Conservation (phyloP, 2,113 vertebrate genomes). For the cattle (Bos taurus) region ARS-UCD2.0 NC_037343.1:33253001-33253500, state of each 20-base stretch:
- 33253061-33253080: constrained; percentile 95
- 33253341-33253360: constrained; percentile 40
- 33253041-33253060: constrained; percentile 95
- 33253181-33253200: constrained; percentile 84
- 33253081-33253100: constrained; percentile 97
- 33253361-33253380: constrained; percentile 47
- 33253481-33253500: constrained; percentile 48
- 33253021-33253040: constrained; percentile 98
- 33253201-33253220: constrained; percentile 81
- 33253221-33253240: constrained; percentile 70
- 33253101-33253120: constrained; percentile 99
- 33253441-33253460: constrained; percentile 66
- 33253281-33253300: background rate
- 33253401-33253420: constrained; percentile 59
- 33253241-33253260: constrained; percentile 68
- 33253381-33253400: constrained; percentile 52
- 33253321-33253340: background rate
- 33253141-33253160: constrained; percentile 96
- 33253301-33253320: constrained; percentile 68
- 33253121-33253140: constrained; percentile 96
- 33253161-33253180: constrained; percentile 91
- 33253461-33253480: constrained; percentile 47
- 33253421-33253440: constrained; percentile 63
- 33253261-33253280: constrained; percentile 70
- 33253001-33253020: constrained; percentile 96